phyloP scores from a whole-genome alignment of 2,888 invertebrate species.

The Plutella xylostella region DNA sequence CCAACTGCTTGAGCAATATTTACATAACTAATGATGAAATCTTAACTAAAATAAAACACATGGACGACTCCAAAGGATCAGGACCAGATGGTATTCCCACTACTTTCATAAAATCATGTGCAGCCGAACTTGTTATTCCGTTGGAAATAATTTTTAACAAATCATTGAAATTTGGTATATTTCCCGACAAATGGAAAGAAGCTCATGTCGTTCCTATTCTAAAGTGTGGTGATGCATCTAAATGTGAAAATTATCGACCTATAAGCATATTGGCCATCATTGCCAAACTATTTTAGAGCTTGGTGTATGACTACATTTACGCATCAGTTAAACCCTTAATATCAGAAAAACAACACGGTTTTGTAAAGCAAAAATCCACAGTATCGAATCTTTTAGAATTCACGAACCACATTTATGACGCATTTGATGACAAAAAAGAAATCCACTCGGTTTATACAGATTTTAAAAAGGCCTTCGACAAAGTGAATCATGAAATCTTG shows the following conservation, averaged over 20 bases:
- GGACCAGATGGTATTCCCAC: not conserved
- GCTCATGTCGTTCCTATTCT: conserved; percentile 12
- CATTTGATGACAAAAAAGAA: not conserved
- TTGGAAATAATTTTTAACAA: conserved; percentile 9
- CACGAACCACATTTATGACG: not conserved
- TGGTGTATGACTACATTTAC: conserved; percentile 7
- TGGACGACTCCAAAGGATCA: not conserved
- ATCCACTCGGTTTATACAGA: too few species aligned
- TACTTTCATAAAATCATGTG: not conserved
- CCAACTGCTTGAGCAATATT: too few species aligned
- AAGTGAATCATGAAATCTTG: too few species aligned
- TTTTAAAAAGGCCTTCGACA: too few species aligned
- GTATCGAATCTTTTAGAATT: not conserved
- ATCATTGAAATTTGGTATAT: conserved; percentile 10
- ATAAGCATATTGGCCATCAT: conserved; percentile 13
- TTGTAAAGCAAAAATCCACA: not conserved
- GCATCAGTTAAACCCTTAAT: not conserved
- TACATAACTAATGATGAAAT: not conserved
- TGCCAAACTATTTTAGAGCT: conserved; percentile 12
- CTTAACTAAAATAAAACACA: not conserved
- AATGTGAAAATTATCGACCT: conserved; percentile 13
- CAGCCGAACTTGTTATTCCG: not conserved
- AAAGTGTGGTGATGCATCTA: conserved; percentile 9
- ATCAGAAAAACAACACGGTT: not conserved
- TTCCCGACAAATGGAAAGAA: conserved; percentile 12